Conservation (phyloP, 2,888 invertebrate genomes). For the Eupithecia insigniata region DNA sequence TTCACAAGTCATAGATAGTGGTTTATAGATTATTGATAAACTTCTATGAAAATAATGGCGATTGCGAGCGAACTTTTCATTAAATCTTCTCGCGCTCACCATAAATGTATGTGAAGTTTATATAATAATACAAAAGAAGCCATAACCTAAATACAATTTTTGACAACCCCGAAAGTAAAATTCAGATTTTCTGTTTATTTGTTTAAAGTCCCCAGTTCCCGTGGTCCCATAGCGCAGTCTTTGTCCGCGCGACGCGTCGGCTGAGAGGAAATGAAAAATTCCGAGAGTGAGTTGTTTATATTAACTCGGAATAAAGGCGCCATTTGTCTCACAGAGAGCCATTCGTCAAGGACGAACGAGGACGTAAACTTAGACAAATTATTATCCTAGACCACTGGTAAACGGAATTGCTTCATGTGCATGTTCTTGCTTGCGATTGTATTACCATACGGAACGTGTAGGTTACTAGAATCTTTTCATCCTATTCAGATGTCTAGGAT, state of each 20-base stretch:
- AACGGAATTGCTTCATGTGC: too few species aligned
- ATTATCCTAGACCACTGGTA: background rate
- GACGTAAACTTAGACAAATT: background rate
- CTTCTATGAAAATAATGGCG: too few species aligned
- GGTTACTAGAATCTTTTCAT: too few species aligned
- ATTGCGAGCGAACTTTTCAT: too few species aligned
- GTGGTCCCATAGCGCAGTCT: constrained; percentile 12
- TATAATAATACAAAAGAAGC: background rate
- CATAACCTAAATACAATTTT: background rate
- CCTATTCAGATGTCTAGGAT: too few species aligned
- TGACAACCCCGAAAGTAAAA: background rate
- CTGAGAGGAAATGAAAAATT: constrained; percentile 60
- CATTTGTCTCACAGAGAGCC: background rate
- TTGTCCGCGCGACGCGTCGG: constrained; percentile 42
- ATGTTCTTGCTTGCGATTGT: too few species aligned
- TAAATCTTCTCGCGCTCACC: too few species aligned
- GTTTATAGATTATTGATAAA: too few species aligned
- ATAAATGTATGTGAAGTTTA: too few species aligned
- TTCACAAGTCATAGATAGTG: too few species aligned
- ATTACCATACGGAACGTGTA: too few species aligned
- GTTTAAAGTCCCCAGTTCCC: background rate
- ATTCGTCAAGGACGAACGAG: background rate
- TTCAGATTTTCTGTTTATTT: background rate
- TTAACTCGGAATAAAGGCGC: constrained; percentile 37
- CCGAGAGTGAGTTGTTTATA: constrained; percentile 52